Evolutionary conservation across 2,797 vertebrate species (phyloP), one percentile per base, ranked within the genome.

Genomic region (Falco rusticolus): DNA sequence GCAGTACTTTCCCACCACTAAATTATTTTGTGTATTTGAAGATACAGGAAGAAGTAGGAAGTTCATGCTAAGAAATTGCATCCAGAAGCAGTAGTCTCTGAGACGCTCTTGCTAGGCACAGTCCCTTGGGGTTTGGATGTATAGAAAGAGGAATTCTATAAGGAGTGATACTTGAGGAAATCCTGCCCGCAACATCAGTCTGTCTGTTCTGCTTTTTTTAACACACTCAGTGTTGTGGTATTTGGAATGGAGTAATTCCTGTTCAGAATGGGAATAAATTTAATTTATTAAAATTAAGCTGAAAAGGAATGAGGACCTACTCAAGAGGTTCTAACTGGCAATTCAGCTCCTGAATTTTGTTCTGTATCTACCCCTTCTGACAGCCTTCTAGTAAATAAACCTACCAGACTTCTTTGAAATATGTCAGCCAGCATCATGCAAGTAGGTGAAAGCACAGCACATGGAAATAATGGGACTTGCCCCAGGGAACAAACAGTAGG

Each of bases 401-500:
- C 31, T 75, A 50, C 63, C 51, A 72, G 43, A 78, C 92, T 87
- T 90, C 83, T 79, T 89, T 91, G 70, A 90, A 77, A 70, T 84
- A 60, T 57, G n/a, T 87, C 72, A 93, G 45, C 53, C 47, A 87
- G 41, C 19, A 13, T 90, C 88, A 71, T 68, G 29, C 59, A 86
- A 83, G 56, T 45, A 61, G 76, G 79, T 90, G 79, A 96, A 94
- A 93, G 57, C 54, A 65, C 47, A 59, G 59, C 47, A 56, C 54
- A 47, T 59, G 25, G 71, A 87, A 94, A 82, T 90, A 94, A 89
- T 87, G 70, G 57, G 56, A 43, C 66, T 90, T 90, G 56, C 74
- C 54, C 53, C 50, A 71, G 56, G 65, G 75, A 92, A 24, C 25
- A 90, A 91, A 68, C 25, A 84, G 17, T 65, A 76, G 84, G 21